phyloP scores from a whole-genome alignment of 2,113 vertebrate species.

The Thamnophis sirtalis region DNA sequence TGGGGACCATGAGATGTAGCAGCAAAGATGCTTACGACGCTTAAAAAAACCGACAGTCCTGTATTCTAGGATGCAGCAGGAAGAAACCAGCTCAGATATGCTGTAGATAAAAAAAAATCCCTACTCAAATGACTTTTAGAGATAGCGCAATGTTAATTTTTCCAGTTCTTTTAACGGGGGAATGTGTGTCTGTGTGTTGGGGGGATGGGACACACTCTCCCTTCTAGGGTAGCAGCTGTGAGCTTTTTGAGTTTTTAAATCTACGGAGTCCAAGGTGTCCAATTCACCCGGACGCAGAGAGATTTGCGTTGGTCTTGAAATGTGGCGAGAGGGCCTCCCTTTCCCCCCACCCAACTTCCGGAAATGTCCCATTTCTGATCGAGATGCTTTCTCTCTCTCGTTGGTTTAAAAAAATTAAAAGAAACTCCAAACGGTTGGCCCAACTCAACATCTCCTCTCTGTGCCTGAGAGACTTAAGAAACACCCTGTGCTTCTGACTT shows the following conservation, averaged over 20 bases:
- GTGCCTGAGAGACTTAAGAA: slow-evolving; percentile 53
- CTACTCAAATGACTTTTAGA: slow-evolving; percentile 27
- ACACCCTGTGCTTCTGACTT: slow-evolving; percentile 52
- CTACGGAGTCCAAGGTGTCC: not conserved
- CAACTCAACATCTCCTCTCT: slow-evolving; percentile 61
- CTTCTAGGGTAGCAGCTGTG: slow-evolving; percentile 22
- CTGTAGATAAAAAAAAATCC: slow-evolving; percentile 28
- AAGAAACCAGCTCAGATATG: slow-evolving; percentile 41
- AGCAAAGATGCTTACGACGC: slow-evolving; percentile 52
- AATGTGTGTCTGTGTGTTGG: too few relatives aligned
- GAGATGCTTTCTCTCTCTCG: slow-evolving; percentile 35
- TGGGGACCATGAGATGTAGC: slow-evolving; percentile 34
- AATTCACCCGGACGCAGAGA: not conserved
- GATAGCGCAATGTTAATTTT: slow-evolving; percentile 47
- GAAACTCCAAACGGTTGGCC: slow-evolving; percentile 41
- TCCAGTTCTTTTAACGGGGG: slow-evolving; percentile 24
- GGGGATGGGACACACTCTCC: not conserved
- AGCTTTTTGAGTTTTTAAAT: slow-evolving; percentile 39
- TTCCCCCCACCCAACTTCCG: not conserved
- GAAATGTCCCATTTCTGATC: slow-evolving; percentile 24
- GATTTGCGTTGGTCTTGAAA: not conserved
- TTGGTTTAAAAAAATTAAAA: not conserved
- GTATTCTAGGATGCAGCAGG: slow-evolving; percentile 42
- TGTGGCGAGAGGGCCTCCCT: slow-evolving; percentile 26
- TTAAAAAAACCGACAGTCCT: slow-evolving; percentile 38